phyloP scores from a whole-genome alignment of 2,797 vertebrate species.

The Pipistrellus pipistrellus region DNA sequence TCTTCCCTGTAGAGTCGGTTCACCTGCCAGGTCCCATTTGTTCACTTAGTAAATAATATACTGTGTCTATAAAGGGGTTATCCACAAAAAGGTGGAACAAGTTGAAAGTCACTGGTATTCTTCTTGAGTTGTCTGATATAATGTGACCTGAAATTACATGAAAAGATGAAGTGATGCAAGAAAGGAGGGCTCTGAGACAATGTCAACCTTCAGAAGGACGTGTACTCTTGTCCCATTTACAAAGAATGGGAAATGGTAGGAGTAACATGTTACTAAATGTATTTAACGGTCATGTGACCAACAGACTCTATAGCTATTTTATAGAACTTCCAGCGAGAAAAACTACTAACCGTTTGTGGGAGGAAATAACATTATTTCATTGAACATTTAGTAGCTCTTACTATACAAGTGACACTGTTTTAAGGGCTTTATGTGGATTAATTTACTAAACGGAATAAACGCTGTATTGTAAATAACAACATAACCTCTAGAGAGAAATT shows the following conservation, averaged over 20 bases:
- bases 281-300: background rate
- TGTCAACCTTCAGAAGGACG: slow-evolving; percentile 56
- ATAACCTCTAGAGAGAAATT: background rate
- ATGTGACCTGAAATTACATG: slow-evolving; percentile 79
- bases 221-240: background rate
- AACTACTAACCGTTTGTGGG: background rate
- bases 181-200: slow-evolving; percentile 37
- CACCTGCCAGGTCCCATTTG: slow-evolving; percentile 73
- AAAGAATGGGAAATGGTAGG: background rate
- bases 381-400: background rate
- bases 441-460: background rate
- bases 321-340: slow-evolving; percentile 24
- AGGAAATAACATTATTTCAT: slow-evolving; percentile 40
- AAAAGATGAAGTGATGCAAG: slow-evolving; percentile 82
- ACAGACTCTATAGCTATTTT: background rate
- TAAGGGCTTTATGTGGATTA: background rate
- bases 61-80: slow-evolving; percentile 72
- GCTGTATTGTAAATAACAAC: background rate
- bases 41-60: slow-evolving; percentile 79
- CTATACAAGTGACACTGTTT: background rate
- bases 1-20: background rate
- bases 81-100: slow-evolving; percentile 76
- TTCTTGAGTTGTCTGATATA: slow-evolving; percentile 77
- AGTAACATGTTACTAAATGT: background rate
- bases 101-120: slow-evolving; percentile 79